Evolutionary conservation across 92 coral and sea anemone genomes (phyloP).

Genomic region (Phenganax marumi): DNA sequence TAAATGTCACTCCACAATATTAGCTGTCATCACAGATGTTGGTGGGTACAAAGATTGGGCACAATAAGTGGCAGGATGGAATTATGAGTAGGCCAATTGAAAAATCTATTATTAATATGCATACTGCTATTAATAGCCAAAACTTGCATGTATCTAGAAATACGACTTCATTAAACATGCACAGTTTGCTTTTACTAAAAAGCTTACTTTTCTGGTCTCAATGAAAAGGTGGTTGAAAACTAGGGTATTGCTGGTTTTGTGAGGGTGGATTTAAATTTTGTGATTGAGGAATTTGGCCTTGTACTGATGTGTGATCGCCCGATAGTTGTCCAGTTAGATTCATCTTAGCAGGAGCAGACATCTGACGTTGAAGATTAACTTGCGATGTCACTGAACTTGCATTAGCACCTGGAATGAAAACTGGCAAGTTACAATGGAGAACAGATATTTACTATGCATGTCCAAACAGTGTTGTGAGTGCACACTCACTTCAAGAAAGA

Average conservation of each 20-base stretch:
- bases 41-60: no score
- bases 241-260: constrained; percentile 28
- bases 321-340: constrained; percentile 65
- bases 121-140: no score
- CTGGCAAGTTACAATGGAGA: no score
- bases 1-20: constrained; percentile 11
- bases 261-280: constrained; percentile 14
- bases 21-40: no score
- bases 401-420: constrained; percentile 25
- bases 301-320: constrained; percentile 58
- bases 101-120: no score
- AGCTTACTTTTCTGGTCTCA: neutral
- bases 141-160: no score
- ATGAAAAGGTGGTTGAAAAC: constrained; percentile 37
- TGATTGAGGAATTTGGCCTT: constrained; percentile 73
- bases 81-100: no score
- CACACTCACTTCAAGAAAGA: neutral
- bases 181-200: neutral
- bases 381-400: constrained; percentile 27
- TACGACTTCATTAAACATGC: no score
- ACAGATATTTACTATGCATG: neutral
- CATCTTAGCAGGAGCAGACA: constrained; percentile 70
- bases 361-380: constrained; percentile 70
- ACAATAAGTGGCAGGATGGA: neutral
- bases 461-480: neutral